Conservation (phyloP, 2,797 vertebrate genomes). For the Sebastes melanostomus region DNA sequence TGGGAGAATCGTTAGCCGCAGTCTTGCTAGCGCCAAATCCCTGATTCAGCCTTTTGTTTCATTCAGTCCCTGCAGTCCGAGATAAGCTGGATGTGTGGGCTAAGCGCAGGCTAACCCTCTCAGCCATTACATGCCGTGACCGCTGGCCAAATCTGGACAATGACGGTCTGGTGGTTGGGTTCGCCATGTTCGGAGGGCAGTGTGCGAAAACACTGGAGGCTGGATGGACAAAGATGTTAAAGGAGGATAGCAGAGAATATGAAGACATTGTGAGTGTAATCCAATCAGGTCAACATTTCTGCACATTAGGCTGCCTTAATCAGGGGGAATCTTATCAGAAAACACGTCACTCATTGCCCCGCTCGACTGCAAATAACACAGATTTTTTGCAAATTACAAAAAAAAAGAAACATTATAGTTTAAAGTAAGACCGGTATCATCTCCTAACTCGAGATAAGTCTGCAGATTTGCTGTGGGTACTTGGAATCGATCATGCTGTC, state of each 20-base stretch:
- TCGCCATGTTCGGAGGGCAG: constrained; percentile 1
- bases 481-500: constrained; percentile 29
- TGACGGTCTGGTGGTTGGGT: constrained; percentile 15
- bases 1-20: constrained; percentile 33
- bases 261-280: constrained; percentile 1
- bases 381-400: constrained; percentile 4
- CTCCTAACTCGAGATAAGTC: not conserved
- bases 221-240: constrained; percentile 11
- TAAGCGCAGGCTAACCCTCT: constrained; percentile 53
- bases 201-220: constrained; percentile 4
- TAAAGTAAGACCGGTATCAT: constrained; percentile 1
- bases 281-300: not conserved
- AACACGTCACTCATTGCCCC: not conserved
- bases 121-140: constrained; percentile 45
- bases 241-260: not conserved
- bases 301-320: not conserved
- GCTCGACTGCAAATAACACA: not conserved
- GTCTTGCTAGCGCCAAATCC: constrained; percentile 50
- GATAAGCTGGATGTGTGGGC: constrained; percentile 67
- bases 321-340: constrained; percentile 10
- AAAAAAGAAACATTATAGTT: not conserved
- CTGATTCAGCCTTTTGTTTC: constrained; percentile 66
- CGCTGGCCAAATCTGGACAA: constrained; percentile 55
- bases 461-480: constrained; percentile 23
- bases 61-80: constrained; percentile 54